phyloP scores from a whole-genome alignment of 2,113 vertebrate genomes.

The Patagioenas fasciata region DNA sequence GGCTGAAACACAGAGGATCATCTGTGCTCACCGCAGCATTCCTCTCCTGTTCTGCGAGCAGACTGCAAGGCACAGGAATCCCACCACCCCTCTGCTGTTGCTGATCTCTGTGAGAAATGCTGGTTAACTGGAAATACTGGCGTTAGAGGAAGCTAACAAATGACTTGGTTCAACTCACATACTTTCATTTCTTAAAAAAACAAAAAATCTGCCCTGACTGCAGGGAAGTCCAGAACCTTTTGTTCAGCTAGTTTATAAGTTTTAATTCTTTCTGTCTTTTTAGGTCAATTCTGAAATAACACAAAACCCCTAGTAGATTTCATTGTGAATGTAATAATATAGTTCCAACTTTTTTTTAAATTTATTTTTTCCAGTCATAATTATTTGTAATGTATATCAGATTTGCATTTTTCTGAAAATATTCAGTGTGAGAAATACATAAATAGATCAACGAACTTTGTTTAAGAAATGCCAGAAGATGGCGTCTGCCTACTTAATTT shows the following conservation, averaged over 20 bases:
- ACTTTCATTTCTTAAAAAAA: not conserved
- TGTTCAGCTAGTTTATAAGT: not conserved
- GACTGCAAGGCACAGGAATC: not conserved
- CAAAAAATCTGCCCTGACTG: not conserved
- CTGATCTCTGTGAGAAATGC: not conserved
- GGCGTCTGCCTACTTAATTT: constrained; percentile 24
- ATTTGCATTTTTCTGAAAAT: not conserved
- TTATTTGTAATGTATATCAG: not conserved
- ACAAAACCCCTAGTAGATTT: not conserved
- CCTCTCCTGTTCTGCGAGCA: not conserved
- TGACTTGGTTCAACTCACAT: not conserved
- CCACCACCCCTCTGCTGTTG: not conserved
- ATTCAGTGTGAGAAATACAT: not conserved
- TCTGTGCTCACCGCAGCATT: not conserved
- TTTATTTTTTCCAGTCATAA: not conserved
- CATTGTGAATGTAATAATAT: not conserved
- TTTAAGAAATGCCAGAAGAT: constrained; percentile 45
- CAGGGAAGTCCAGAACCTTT: not conserved
- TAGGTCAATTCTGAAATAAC: not conserved
- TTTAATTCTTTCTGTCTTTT: not conserved
- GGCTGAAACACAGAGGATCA: not conserved
- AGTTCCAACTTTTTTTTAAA: too few relatives aligned
- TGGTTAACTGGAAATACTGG: not conserved
- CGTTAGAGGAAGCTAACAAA: not conserved
- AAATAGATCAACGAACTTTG: not conserved